Conservation (phyloP, 2,797 vertebrate genomes). For the Mus minutoides region DNA sequence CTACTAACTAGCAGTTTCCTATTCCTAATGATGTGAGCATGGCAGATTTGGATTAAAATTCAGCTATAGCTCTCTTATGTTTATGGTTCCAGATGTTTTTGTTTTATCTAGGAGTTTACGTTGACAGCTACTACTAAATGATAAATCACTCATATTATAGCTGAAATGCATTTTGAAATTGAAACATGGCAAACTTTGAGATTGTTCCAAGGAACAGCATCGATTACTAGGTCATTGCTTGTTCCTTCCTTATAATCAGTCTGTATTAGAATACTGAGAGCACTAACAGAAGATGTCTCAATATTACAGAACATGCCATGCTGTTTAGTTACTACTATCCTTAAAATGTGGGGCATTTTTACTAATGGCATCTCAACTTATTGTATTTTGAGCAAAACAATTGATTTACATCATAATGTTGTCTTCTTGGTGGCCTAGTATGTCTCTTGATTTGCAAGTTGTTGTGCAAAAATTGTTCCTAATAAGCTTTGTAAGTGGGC, state of each 20-base stretch:
- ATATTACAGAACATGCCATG: slow-evolving; percentile 77
- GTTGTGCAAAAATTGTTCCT: slow-evolving; percentile 53
- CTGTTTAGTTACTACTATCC: slow-evolving; percentile 77
- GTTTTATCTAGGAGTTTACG: slow-evolving; percentile 90
- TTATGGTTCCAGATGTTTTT: slow-evolving; percentile 92
- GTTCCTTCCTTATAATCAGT: slow-evolving; percentile 74
- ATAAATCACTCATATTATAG: slow-evolving; percentile 92
- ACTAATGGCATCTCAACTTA: slow-evolving; percentile 58
- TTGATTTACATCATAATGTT: slow-evolving; percentile 71
- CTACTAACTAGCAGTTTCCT: slow-evolving; percentile 91
- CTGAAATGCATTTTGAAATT: slow-evolving; percentile 89
- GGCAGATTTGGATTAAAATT: slow-evolving; percentile 90
- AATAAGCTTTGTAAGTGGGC: slow-evolving; percentile 62
- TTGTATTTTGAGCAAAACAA: slow-evolving; percentile 75
- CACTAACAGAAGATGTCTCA: slow-evolving; percentile 77
- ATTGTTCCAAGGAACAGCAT: slow-evolving; percentile 85
- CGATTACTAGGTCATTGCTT: slow-evolving; percentile 84
- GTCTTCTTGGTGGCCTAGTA: slow-evolving; percentile 68
- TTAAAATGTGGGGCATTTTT: not conserved
- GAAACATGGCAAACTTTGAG: slow-evolving; percentile 88
- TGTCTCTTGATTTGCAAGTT: slow-evolving; percentile 72
- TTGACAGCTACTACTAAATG: slow-evolving; percentile 91
- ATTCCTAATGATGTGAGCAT: slow-evolving; percentile 88
- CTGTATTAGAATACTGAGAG: slow-evolving; percentile 83
- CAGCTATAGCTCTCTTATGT: slow-evolving; percentile 87